Base-by-base conservation (phyloP, 2,888 invertebrate species). In the Drosophila ezoana region DNA sequence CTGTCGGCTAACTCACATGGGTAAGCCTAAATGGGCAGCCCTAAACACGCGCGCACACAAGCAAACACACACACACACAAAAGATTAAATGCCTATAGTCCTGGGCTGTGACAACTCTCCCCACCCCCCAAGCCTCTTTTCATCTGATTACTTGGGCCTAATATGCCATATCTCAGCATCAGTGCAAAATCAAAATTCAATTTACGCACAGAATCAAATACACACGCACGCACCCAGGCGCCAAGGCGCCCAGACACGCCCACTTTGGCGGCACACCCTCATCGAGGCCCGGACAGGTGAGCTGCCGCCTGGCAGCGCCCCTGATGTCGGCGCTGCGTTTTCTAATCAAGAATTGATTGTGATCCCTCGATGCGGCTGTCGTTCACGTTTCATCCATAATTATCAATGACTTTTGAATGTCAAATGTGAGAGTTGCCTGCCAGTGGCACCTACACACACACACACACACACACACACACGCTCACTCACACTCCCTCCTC, bases 121-220 rank as follows among this genome's bases (percentile, higher is more conserved):
- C 10, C 35, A 0, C 14, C n/a, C n/a, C 18, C 14, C 41, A 28
- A 28, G 28, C 8, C 28, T 28, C 28, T 8, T 28, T 8, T 28
- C 28, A 79, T 71, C 88, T 87, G 89, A 89, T 89, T 85, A 85
- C 89, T 81, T 76, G 69, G 79, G 86, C 88, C 87, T 85, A 89
- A 89, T 85, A 87, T 77, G 89, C 85, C 88, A 89, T 85, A 89
- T 85, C 85, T 87, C 89, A 89, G 88, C 88, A 85, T 85, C 86
- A 82, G 89, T 85, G 85, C 80, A 89, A 89, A 85, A 85, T 85
- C 85, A 85, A 88, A 85, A 85, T 85, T 85, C 89, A 89, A 86
- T 86, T 89, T 86, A 88, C 85, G 80, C 89, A 89, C 86, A 87
- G 65, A 70, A 85, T 61, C 63, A 63, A 56, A 45, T 51, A 57